Base-by-base conservation (phyloP, 2,797 vertebrate genomes). In the Poecilia gillii region DNA sequence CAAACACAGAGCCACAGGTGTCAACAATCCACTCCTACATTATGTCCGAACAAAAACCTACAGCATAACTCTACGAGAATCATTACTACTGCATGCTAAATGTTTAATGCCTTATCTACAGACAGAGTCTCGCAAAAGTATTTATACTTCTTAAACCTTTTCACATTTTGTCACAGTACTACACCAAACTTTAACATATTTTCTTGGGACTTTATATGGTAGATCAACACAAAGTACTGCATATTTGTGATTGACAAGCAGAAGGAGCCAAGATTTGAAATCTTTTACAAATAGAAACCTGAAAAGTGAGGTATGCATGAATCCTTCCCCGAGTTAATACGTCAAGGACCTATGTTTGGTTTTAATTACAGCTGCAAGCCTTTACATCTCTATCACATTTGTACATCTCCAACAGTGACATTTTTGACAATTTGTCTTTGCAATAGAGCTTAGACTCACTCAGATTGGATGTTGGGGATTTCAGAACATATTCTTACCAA, bases 1-100 rank as follows among this genome's bases (percentile, higher is more conserved):
- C 46, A 71, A 74, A 47, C 80, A 92, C 36, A 91, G 25, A 47
- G 79, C 23, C 85, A 16, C 36, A 16, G 13, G 41, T n/a, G 74
- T 89, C 36, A 90, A 80, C 12, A 77, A 12, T 31, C 23, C 73
- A 36, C 12, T 53, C 41, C 39, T 3, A 13, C 7, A 70, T 31
- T 31, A 51, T 36, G 12, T 75, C 73, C 73, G 39, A 77, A 49
- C 59, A 78, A 77, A 57, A 77, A 75, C 68, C 3, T 81, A 82
- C 43, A 59, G 36, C 25, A 75, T 31, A 55, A 59, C 72, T 75
- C 16, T 81, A 76, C 8, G 55, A 4, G 80, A 62, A 23, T 66
- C 47, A 75, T 31, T 43, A 64, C 43, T 81, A 73, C 13, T 72
- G 49, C 87, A 90, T 91, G 88, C 83, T 71, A 84, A n/a, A 20